Percentiles rank a stretch among this genome's conserved stretches.
phyloP scores from a whole-genome alignment of 2,113 vertebrate species.

The Sylvia atricapilla region DNA sequence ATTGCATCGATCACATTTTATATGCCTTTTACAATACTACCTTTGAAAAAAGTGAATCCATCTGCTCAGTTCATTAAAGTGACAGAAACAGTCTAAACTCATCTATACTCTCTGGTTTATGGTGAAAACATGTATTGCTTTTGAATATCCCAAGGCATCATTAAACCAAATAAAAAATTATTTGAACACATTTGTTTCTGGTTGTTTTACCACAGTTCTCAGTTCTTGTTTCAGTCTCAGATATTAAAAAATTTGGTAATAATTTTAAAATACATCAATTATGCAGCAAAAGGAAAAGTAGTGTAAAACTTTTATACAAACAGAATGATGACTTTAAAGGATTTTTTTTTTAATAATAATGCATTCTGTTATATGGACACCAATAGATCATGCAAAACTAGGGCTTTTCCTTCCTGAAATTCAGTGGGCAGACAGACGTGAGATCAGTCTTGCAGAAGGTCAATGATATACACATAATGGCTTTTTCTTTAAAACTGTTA shows the following conservation, averaged over 20 bases:
- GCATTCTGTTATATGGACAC: not conserved
- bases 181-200: not conserved
- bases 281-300: not conserved
- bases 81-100: not conserved
- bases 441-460: not conserved
- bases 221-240: not conserved
- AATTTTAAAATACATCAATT: not conserved
- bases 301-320: not conserved
- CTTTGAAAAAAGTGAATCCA: not conserved
- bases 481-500: not conserved
- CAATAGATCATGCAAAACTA: not conserved
- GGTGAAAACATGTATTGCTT: not conserved
- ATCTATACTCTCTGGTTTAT: not conserved
- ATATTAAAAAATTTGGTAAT: not conserved
- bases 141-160: not conserved
- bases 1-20: not conserved
- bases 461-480: accelerated
- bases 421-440: not conserved
- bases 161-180: not conserved
- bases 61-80: not conserved
- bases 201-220: not conserved
- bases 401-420: not conserved
- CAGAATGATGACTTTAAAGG: not conserved
- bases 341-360: not conserved
- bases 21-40: not conserved